Evolutionary conservation across 2,113 vertebrate genomes (phyloP), one percentile per base, ranked within the genome.

Genomic region (Pachypanchax playfairii): DNA sequence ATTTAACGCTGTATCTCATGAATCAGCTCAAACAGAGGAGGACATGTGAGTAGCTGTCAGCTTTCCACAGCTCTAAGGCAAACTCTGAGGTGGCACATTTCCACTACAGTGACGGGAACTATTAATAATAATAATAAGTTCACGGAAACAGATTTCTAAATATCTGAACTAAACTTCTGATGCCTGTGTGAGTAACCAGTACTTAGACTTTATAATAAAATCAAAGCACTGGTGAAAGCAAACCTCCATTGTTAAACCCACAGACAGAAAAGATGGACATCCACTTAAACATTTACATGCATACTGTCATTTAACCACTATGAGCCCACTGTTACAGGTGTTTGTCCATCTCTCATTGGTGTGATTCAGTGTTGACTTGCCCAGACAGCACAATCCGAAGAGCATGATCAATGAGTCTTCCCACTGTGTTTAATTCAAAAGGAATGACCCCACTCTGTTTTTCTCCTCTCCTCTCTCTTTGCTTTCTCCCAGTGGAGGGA

Each of bases 401-500:
- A 68, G 47, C 79, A 85, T 88, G 86, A 88, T 86, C 84, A 80
- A 84, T 84, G 83, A 87, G 75, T 72, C 69, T 84, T 80, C 79
- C 73, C 75, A 65, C 79, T 81, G 80, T 88, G 83, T 78, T 86
- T 80, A 80, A 83, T 86, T 86, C 76, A 83, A 85, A 89, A 89
- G 81, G 73, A 89, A 84, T 90, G 85, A 89, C 87, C 80, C 74
- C 59, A 39, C 81, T 87, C 72, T 87, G 80, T 87, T 82, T 77
- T 77, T 86, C 75, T 88, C 79, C 77, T 84, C 82, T 86, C 80
- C 85, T 76, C 85, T 84, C 85, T 69, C 85, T 86, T 81, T 85
- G 87, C 85, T 86, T 87, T 85, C 87, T 88, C 84, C 87, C 87
- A 89, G 88, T 90, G 88, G 87, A 90, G 88, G 85, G 88, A 90